Evolutionary conservation across 2,113 vertebrate species (phyloP).

Genomic region (Forbesichthys agassizii): DNA sequence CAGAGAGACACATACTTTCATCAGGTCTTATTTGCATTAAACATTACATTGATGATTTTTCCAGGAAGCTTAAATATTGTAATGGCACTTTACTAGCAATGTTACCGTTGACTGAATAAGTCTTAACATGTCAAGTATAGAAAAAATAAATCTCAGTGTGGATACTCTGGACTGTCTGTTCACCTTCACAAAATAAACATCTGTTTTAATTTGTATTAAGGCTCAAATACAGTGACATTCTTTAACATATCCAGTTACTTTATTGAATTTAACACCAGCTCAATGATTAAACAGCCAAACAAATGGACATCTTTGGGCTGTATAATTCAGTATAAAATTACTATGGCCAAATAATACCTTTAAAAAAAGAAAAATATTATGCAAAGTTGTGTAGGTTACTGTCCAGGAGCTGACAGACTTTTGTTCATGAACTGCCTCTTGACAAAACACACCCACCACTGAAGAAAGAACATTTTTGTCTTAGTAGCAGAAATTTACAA

Average conservation of each 20-base stretch:
- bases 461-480: conserved; percentile 43
- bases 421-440: conserved; percentile 99
- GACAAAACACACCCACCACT: conserved; percentile 99
- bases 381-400: conserved; percentile 69
- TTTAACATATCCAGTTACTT: conserved; percentile 41
- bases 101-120: neutral
- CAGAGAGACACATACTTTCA: conserved; percentile 1
- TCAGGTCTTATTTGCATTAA: neutral
- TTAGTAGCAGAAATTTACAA: neutral
- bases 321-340: conserved; percentile 69
- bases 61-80: neutral
- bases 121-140: conserved; percentile 10
- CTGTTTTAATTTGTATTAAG: neutral
- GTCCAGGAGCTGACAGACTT: conserved; percentile 94
- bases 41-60: no score
- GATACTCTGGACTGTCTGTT: conserved; percentile 4
- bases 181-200: neutral
- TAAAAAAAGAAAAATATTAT: conserved; percentile 23
- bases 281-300: conserved; percentile 55
- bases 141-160: conserved; percentile 26
- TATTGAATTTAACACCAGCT: conserved; percentile 73
- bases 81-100: conserved; percentile 2
- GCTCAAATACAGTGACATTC: neutral
- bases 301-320: conserved; percentile 41
- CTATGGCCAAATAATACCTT: conserved; percentile 36